Percentiles rank a stretch among this genome's conserved stretches.
Conservation (phyloP, 2,113 vertebrate species). For the Sylvia atricapilla region DNA sequence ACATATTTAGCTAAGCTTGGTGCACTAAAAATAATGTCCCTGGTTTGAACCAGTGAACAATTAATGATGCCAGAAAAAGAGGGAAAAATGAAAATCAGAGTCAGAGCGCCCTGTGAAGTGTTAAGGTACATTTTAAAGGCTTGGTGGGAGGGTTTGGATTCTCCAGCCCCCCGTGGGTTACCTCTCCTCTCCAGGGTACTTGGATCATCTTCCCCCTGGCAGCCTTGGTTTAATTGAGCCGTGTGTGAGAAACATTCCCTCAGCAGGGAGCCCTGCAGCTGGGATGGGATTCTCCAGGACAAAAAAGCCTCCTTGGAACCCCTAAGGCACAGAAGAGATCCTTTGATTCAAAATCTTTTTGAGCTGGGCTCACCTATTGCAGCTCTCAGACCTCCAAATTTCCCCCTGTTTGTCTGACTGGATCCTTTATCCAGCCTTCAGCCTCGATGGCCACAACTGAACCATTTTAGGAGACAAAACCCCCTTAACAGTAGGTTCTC, state of each 20-base stretch:
- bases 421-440: neutral
- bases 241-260: neutral
- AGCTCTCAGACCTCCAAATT: neutral
- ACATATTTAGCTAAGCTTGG: neutral
- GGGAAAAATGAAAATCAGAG: neutral
- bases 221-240: neutral
- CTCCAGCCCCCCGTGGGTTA: neutral
- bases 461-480: neutral
- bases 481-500: neutral
- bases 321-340: neutral
- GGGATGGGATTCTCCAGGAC: neutral
- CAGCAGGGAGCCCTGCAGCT: neutral
- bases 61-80: neutral
- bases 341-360: neutral
- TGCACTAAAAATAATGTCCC: neutral
- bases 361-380: neutral
- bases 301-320: neutral
- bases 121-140: neutral
- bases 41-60: neutral
- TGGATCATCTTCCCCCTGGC: neutral
- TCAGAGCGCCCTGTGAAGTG: neutral
- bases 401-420: neutral
- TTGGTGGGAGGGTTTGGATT: neutral
- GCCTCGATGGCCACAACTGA: neutral
- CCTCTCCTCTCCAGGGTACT: neutral